Evolutionary conservation across 2,797 vertebrate genomes (phyloP).

Genomic region (Microctenopoma stevenorrisi): DNA sequence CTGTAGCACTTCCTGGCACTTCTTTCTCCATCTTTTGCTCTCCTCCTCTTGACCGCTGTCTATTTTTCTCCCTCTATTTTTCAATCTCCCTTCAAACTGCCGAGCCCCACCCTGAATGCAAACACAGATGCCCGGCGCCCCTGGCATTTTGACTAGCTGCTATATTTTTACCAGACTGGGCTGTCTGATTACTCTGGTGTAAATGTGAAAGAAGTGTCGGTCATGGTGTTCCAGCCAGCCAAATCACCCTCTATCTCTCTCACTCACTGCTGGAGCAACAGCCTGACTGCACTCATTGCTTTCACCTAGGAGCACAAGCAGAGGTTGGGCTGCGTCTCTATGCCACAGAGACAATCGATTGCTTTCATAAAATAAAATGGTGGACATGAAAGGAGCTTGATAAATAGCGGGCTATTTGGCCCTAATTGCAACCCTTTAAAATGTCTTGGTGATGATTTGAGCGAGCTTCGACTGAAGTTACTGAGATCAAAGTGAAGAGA

Average conservation of each 20-base stretch:
- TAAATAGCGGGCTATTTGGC: constrained; percentile 78
- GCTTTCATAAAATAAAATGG: constrained; percentile 81
- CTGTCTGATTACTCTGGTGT: constrained; percentile 68
- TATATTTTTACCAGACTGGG: constrained; percentile 57
- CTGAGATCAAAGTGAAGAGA: constrained; percentile 76
- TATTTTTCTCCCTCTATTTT: constrained; percentile 35
- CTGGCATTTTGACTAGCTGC: constrained; percentile 66
- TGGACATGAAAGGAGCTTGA: constrained; percentile 79
- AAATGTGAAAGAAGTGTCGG: constrained; percentile 64
- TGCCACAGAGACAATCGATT: constrained; percentile 73
- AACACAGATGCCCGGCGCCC: constrained; percentile 60
- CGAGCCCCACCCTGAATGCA: constrained; percentile 53
- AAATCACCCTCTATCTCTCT: constrained; percentile 61
- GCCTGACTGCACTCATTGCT: constrained; percentile 55
- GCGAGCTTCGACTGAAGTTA: constrained; percentile 74
- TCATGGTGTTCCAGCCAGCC: constrained; percentile 59
- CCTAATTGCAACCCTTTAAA: constrained; percentile 82
- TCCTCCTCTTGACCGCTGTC: constrained; percentile 60
- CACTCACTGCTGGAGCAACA: constrained; percentile 52
- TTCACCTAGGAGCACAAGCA: constrained; percentile 59
- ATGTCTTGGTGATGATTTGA: constrained; percentile 78
- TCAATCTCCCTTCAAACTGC: constrained; percentile 40
- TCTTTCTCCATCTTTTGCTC: constrained; percentile 21
- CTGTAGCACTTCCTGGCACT: constrained; percentile 13
- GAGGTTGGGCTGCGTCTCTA: constrained; percentile 57